Evolutionary conservation across 2,888 invertebrate genomes (phyloP).

Genomic region (Diaphora mendica): DNA sequence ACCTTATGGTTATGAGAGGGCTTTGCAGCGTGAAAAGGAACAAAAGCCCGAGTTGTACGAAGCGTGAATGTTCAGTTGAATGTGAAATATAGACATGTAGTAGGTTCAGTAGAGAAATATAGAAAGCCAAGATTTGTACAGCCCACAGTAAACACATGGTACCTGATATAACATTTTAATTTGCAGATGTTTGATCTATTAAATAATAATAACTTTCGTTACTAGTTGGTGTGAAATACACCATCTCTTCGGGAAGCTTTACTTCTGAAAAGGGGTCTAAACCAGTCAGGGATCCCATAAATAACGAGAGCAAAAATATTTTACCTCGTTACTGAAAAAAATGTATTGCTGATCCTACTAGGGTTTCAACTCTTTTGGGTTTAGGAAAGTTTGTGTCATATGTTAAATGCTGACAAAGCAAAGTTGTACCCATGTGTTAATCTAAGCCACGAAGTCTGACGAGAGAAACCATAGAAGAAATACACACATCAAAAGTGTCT

Average conservation of each 20-base stretch:
- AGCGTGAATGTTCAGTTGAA: slow-evolving; percentile 51
- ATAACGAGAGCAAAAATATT: not conserved
- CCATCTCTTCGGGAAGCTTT: not conserved
- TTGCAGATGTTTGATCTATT: not conserved
- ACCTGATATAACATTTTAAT: not conserved
- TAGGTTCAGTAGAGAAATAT: not conserved
- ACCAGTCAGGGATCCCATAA: not conserved
- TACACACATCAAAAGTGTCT: no score
- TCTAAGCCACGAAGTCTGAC: no score
- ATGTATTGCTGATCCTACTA: not conserved
- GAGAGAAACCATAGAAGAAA: no score
- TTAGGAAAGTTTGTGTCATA: not conserved
- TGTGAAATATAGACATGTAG: not conserved
- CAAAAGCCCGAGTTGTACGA: slow-evolving; percentile 75
- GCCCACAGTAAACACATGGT: not conserved
- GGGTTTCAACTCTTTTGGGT: not conserved
- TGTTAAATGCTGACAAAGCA: no score
- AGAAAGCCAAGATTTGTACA: not conserved
- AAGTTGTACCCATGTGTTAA: no score
- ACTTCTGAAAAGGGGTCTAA: no score
- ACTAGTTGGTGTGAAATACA: not conserved
- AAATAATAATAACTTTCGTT: not conserved
- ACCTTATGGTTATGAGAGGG: slow-evolving; percentile 69
- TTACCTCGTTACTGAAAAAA: no score
- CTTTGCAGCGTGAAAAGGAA: slow-evolving; percentile 59